Percentiles rank a stretch among this genome's conserved stretches.
Conservation (phyloP, 2,888 invertebrate species). For the Caenorhabditis angaria region DNA sequence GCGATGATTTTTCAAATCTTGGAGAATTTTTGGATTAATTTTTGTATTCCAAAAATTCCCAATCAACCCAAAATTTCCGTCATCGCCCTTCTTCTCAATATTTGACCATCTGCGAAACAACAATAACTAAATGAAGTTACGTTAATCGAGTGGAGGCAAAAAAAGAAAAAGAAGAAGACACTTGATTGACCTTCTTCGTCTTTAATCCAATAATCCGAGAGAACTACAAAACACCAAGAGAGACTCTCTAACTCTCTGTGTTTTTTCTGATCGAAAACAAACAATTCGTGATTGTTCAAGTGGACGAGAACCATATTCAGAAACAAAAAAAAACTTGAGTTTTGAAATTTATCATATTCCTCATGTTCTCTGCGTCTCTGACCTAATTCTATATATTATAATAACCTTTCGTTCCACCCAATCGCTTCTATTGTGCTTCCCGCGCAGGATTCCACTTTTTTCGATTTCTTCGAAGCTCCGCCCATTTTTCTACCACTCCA, state of each 20-base stretch:
- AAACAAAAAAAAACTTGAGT: neutral
- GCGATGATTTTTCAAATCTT: no score
- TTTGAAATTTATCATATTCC: neutral
- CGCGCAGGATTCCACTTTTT: neutral
- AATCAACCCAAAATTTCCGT: neutral
- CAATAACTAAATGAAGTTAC: no score
- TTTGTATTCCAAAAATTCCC: no score
- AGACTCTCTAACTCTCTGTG: neutral
- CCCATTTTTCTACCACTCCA: neutral
- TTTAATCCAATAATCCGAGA: neutral
- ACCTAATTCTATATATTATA: neutral
- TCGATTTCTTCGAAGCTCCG: neutral
- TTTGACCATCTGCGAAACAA: neutral
- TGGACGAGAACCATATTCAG: neutral
- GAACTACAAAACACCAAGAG: neutral
- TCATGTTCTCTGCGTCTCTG: neutral
- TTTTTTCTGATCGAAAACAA: constrained; percentile 2
- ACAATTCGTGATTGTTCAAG: constrained; percentile 4
- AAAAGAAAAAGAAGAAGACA: no score
- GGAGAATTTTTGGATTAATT: no score
- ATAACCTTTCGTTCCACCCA: neutral
- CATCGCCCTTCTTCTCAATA: neutral
- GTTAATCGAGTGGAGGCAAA: neutral
- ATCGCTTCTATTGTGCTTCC: neutral
- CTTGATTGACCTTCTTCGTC: neutral